Evolutionary conservation across 2,888 invertebrate species (phyloP).

Genomic region (Lepidonotus clava): DNA sequence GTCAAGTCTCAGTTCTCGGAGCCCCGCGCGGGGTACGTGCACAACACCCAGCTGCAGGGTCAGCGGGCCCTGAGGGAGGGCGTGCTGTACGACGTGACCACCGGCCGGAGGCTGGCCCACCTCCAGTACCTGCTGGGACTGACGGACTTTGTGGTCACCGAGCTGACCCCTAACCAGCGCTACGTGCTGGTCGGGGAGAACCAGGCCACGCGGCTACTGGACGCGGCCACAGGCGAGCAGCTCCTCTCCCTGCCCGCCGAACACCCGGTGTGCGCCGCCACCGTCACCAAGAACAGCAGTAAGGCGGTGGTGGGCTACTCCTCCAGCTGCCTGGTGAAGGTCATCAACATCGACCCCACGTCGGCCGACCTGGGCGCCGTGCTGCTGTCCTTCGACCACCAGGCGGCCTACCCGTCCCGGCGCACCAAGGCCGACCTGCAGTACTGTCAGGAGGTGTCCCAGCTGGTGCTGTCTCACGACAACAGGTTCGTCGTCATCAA

Average conservation of each 20-base stretch:
- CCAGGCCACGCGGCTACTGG: conserved; percentile 58
- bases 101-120: conserved; percentile 63
- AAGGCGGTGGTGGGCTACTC: conserved; percentile 67
- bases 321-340: conserved; percentile 66
- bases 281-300: conserved; percentile 66
- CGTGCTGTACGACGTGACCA: conserved; percentile 61
- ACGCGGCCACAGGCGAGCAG: conserved; percentile 55
- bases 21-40: conserved; percentile 53
- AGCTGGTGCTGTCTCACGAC: conserved; percentile 60
- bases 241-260: conserved; percentile 58
- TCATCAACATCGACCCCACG: conserved; percentile 60
- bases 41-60: conserved; percentile 59
- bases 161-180: conserved; percentile 62
- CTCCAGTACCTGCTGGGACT: conserved; percentile 63
- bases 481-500: conserved; percentile 62
- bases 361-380: conserved; percentile 55
- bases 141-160: conserved; percentile 59
- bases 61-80: conserved; percentile 64
- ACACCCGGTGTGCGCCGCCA: conserved; percentile 64
- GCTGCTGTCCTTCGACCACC: conserved; percentile 61
- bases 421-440: conserved; percentile 49
- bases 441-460: conserved; percentile 60
- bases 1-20: conserved; percentile 58
- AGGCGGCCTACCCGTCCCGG: conserved; percentile 37
- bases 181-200: conserved; percentile 64